These are phyloP conservation scores for Tympanuchus pallidicinctus DNA, from an alignment of 2,113 vertebrate species.

Conservation along the genomic window DNA sequence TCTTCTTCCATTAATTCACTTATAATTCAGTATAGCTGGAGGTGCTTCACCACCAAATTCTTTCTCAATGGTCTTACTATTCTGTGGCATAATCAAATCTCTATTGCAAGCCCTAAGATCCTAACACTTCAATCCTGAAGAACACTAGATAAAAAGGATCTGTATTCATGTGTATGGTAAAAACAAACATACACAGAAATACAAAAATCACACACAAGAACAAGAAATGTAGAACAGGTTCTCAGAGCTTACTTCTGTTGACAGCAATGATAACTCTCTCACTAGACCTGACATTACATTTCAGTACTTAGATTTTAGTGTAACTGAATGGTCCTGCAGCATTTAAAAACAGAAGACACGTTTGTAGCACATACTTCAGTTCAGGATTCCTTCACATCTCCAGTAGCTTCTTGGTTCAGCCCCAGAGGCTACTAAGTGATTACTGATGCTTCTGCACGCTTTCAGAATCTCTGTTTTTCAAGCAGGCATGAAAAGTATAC, in stretches of 20 bases:
- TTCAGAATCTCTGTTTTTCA: neutral
- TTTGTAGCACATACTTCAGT: neutral
- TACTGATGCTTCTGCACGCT: neutral
- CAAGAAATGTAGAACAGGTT: neutral
- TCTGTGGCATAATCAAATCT: neutral
- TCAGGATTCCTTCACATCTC: neutral
- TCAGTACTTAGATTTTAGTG: neutral
- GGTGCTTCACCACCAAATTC: neutral
- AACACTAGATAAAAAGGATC: neutral
- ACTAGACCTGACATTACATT: neutral
- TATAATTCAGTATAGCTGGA: constrained; percentile 13
- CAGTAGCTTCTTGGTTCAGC: neutral
- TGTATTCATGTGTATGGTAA: neutral
- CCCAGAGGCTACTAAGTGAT: neutral
- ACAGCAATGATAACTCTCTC: neutral
- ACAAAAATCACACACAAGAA: neutral
- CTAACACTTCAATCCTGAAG: neutral
- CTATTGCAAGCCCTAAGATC: neutral
- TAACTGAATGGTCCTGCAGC: neutral
- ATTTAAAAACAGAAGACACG: neutral
- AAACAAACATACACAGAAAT: neutral
- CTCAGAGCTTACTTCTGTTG: neutral
- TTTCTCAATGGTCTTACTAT: neutral
- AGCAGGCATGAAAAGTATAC: neutral
- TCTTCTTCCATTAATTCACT: constrained; percentile 10